Evolutionary conservation across 2,113 vertebrate species (phyloP).

Genomic region (Python bivittatus): DNA sequence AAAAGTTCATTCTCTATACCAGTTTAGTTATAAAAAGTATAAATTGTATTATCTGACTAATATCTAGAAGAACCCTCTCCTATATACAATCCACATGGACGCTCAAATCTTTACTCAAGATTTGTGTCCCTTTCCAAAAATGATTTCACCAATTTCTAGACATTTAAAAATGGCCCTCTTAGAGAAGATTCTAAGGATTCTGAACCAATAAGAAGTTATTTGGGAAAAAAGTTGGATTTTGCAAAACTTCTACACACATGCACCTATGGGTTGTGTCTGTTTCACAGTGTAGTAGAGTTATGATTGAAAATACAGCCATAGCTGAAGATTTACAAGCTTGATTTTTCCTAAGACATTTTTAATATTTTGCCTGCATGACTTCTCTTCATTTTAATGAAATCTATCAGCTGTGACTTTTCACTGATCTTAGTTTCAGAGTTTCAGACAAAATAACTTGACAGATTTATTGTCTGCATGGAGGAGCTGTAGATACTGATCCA

Average conservation of each 20-base stretch:
- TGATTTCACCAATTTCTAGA: not conserved
- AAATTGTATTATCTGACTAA: not conserved
- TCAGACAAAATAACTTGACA: slow-evolving; percentile 9
- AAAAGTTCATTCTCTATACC: not conserved
- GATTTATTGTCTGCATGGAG: slow-evolving; percentile 7
- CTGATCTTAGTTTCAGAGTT: not conserved
- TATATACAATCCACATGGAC: not conserved
- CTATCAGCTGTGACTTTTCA: slow-evolving; percentile 6
- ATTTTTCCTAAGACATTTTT: not conserved
- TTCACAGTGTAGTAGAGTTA: not conserved
- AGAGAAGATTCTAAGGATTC: not conserved
- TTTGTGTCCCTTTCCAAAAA: not conserved
- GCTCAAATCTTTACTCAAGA: not conserved
- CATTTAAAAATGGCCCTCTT: not conserved
- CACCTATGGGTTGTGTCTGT: not conserved
- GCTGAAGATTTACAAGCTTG: not conserved
- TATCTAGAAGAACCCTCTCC: not conserved
- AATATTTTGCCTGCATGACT: not conserved
- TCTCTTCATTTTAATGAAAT: slow-evolving; percentile 9
- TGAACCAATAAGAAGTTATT: not conserved
- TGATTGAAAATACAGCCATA: not conserved
- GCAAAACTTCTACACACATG: not conserved
- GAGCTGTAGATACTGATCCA: not conserved
- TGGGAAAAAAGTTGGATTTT: not conserved
- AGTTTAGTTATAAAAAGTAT: not conserved